These are phyloP conservation scores for Stenolophus ochropezus DNA, from an alignment of 2,888 invertebrate genomes.

Conservation along the genomic window DNA sequence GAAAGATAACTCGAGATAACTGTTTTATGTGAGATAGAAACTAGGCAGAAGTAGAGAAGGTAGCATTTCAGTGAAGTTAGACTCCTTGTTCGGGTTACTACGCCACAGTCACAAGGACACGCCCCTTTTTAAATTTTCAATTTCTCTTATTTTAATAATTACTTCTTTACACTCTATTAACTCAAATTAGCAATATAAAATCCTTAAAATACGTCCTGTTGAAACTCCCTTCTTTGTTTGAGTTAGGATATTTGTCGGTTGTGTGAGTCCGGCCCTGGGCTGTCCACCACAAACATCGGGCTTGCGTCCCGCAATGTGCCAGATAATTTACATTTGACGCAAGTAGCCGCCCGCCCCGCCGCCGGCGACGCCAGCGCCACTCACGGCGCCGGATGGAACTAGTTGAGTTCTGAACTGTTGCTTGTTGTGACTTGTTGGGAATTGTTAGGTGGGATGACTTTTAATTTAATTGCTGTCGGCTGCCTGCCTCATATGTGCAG, in stretches of 20 bases:
- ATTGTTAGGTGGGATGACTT: constrained; percentile 26
- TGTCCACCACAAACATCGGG: constrained; percentile 9
- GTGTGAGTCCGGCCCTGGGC: neutral
- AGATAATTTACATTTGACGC: constrained; percentile 38
- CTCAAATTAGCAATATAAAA: too few relatives aligned
- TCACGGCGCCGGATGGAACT: constrained; percentile 1
- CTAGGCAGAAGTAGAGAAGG: too few relatives aligned
- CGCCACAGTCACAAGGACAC: too few relatives aligned
- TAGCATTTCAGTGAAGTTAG: too few relatives aligned
- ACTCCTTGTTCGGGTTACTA: too few relatives aligned
- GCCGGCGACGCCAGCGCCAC: constrained; percentile 16
- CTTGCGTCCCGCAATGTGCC: constrained; percentile 10
- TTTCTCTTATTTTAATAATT: too few relatives aligned
- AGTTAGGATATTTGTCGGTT: neutral
- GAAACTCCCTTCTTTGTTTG: neutral
- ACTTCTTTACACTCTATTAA: too few relatives aligned
- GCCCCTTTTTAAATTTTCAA: too few relatives aligned
- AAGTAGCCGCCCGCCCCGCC: neutral
- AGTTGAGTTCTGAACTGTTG: constrained; percentile 44
- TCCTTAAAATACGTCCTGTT: too few relatives aligned
- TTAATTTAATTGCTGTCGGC: constrained; percentile 17
- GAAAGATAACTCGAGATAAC: too few relatives aligned
- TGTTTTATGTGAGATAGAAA: too few relatives aligned
- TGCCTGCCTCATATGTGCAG: constrained; percentile 6
- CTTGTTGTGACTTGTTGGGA: constrained; percentile 33